Conservation (phyloP, 2,797 vertebrate species). For the Premnoplex brunnescens region DNA sequence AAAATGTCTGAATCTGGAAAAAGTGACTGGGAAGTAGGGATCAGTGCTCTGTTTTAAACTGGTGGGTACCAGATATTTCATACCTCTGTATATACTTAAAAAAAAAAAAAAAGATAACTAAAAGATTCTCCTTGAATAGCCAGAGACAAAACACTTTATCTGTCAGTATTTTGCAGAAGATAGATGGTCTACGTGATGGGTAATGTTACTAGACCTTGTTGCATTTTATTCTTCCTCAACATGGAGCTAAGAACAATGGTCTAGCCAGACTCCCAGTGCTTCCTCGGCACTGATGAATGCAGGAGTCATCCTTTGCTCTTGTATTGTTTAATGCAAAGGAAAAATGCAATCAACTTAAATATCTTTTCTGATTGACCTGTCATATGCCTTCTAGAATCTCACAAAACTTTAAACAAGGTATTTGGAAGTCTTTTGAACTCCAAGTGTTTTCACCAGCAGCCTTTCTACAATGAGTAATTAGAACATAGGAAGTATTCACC, state of each 20-base stretch:
- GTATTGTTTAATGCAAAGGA: neutral
- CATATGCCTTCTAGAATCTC: neutral
- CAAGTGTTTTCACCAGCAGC: neutral
- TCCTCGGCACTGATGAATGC: neutral
- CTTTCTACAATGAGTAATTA: neutral
- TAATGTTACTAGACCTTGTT: neutral
- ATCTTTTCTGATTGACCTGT: neutral
- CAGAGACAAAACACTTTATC: neutral
- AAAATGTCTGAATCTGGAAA: neutral
- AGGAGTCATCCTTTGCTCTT: neutral
- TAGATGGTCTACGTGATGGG: neutral
- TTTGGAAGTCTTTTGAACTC: neutral
- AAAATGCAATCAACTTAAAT: neutral
- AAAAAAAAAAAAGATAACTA: neutral
- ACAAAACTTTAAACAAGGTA: neutral
- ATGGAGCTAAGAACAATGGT: neutral
- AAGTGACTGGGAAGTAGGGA: neutral
- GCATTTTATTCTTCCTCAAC: neutral
- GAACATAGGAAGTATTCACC: neutral
- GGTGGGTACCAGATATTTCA: neutral
- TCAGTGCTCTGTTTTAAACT: neutral
- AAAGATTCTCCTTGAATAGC: neutral
- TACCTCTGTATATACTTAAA: neutral
- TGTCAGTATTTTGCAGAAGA: neutral
- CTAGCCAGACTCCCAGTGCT: neutral